Conservation (phyloP, 2,888 invertebrate genomes). For the Chrysolina americana region DNA sequence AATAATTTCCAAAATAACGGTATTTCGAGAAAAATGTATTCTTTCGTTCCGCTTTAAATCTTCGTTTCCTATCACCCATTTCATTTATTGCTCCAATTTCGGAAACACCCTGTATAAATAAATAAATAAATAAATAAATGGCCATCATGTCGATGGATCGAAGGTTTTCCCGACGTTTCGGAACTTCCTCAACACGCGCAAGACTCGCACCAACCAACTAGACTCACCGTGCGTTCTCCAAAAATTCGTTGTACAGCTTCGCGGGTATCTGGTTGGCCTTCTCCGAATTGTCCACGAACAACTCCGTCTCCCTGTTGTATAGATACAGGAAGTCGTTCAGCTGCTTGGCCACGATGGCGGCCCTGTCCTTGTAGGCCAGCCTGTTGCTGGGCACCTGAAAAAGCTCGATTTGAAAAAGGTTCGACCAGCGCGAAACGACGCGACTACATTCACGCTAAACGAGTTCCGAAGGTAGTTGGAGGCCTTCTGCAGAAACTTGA, state of each 20-base stretch:
- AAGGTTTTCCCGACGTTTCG: too few relatives aligned
- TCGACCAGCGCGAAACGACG: not conserved
- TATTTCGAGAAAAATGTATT: too few relatives aligned
- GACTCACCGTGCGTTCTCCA: constrained; percentile 74
- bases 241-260: constrained; percentile 74
- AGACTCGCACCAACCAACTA: not conserved
- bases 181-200: too few relatives aligned
- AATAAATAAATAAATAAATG: too few relatives aligned
- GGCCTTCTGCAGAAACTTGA: constrained; percentile 83
- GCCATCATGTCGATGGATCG: too few relatives aligned
- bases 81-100: too few relatives aligned
- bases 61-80: too few relatives aligned
- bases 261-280: constrained; percentile 74
- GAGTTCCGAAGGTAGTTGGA: constrained; percentile 81
- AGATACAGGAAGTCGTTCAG: constrained; percentile 87
- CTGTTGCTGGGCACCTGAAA: constrained; percentile 79
- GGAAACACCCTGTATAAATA: too few relatives aligned
- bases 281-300: constrained; percentile 81
- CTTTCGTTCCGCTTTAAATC: too few relatives aligned
- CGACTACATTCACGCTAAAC: constrained; percentile 73
- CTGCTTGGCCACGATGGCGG: constrained; percentile 88
- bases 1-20: too few relatives aligned
- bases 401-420: constrained; percentile 19
- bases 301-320: constrained; percentile 87
- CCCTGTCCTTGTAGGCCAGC: constrained; percentile 84